A percentile compares a stretch with the other conserved stretches of the same genome.
These are phyloP conservation scores for Anagyrus pseudococci DNA, from an alignment of 2,888 invertebrate species.

Conservation along the genomic window DNA sequence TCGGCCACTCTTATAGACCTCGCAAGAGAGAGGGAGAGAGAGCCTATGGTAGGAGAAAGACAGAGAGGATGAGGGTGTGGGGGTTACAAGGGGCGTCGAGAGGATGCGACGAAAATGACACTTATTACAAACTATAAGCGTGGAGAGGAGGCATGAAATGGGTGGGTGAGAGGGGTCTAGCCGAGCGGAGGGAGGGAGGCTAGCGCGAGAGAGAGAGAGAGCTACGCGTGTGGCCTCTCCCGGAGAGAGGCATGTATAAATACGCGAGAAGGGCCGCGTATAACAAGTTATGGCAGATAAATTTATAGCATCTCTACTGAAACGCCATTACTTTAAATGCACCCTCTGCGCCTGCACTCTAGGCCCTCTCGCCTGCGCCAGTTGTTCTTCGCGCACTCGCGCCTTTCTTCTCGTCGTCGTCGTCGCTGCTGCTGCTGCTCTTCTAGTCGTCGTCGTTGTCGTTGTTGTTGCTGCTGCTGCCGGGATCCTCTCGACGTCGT, in stretches of 20 bases:
- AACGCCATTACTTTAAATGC: slow-evolving; percentile 60
- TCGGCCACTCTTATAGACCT: too few species aligned
- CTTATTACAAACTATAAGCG: slow-evolving; percentile 25
- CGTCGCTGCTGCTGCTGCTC: slow-evolving; percentile 8
- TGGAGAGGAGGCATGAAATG: too few species aligned
- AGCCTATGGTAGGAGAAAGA: too few species aligned
- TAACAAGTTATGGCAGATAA: slow-evolving; percentile 63
- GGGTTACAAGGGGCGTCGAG: background rate
- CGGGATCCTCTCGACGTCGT: too few species aligned
- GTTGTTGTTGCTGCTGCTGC: too few species aligned
- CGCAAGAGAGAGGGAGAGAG: too few species aligned
- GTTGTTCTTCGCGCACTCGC: slow-evolving; percentile 40
- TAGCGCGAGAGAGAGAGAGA: slow-evolving; percentile 8
- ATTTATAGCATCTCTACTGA: slow-evolving; percentile 63
- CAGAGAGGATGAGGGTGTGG: background rate
- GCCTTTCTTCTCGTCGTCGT: slow-evolving; percentile 34
- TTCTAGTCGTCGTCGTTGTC: background rate
- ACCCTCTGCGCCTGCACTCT: slow-evolving; percentile 35
- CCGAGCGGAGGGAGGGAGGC: slow-evolving; percentile 1
- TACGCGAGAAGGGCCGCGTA: slow-evolving; percentile 61
- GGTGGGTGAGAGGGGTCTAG: background rate
- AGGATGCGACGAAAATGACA: slow-evolving; percentile 27
- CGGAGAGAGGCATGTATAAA: slow-evolving; percentile 61
- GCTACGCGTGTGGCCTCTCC: slow-evolving; percentile 48
- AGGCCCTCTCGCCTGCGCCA: too few species aligned